These are phyloP conservation scores for Nebria ingens DNA, from an alignment of 1,140 invertebrate species.

Conservation along the genomic window DNA sequence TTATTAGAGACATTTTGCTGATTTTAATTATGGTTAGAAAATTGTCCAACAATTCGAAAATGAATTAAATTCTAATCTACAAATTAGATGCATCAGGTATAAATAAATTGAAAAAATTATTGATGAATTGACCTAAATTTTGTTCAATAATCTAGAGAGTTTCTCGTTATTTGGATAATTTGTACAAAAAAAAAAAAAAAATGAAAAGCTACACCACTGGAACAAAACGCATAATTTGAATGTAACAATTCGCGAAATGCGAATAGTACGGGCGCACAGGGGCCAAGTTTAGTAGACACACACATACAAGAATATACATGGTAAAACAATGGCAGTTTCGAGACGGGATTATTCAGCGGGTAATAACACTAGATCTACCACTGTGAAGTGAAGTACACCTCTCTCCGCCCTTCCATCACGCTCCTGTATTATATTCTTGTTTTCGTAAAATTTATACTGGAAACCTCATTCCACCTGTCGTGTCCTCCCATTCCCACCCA, in stretches of 20 bases:
- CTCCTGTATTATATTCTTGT: constrained; percentile 3
- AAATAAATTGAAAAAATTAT: no score
- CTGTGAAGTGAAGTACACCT: background rate
- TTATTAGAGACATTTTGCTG: no score
- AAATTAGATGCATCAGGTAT: no score
- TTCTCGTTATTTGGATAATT: no score
- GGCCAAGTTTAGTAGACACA: background rate
- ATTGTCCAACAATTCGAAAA: no score
- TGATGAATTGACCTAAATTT: no score
- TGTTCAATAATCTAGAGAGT: no score
- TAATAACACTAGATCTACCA: constrained; percentile 6
- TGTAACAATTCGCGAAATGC: background rate
- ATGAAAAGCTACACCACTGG: background rate
- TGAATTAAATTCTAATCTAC: no score
- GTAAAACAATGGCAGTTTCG: constrained; percentile 3
- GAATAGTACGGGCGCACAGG: background rate
- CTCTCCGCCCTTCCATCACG: background rate
- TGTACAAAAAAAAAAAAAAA: no score
- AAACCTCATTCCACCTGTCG: background rate
- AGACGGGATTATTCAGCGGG: constrained; percentile 3
- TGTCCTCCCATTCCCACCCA: no score
- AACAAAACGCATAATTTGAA: background rate
- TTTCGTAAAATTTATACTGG: background rate
- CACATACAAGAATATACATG: constrained; percentile 8
- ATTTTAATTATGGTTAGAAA: no score